Evolutionary conservation across 2,113 vertebrate species (phyloP), one percentile per base, ranked within the genome.

Genomic region (Sialia sialis): DNA sequence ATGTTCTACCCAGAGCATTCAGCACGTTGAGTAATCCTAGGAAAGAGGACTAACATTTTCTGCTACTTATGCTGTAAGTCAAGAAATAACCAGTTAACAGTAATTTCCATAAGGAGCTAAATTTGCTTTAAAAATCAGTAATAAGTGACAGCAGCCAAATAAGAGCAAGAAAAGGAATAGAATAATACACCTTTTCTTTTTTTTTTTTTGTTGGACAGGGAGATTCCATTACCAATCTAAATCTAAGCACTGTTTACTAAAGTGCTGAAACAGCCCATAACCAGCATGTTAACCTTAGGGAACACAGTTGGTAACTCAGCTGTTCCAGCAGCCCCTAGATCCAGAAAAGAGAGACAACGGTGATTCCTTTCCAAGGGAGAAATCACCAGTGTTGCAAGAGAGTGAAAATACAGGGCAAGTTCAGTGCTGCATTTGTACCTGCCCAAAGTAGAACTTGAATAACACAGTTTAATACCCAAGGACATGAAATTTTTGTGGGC

Each of bases 391-490:
- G 16, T 17, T 38, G 27, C 38, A 21, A 12, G 32, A 52, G 23
- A 22, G 39, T 56, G 48, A 46, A 67, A 39, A 34, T 5, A 4
- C 3, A 10, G 34, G 9, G 9, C 1, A 4, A 80, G 67, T 30
- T 56, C 22, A 52, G 32, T 2, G 13, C 26, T 38, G 34, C 16
- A 7, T 52, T 30, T 66, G 11, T 38, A 46, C 29, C 51, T 80
- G 46, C 5, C 27, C 49, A 16, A 48, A 54, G 26, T 5, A 20
- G 15, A 32, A 7, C 38, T 27, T 43, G 3, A 82, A 46, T 13
- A 76, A 51, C 12, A 34, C 16, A 6, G 1, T 9, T 17, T 55
- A 63, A 54, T 70, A 20, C 26, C 14, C 0, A 0, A 32, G 9
- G 20, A 12, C 9, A 23, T 26, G 25, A 54, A 46, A 43, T 34